A percentile compares a stretch with the other conserved stretches of the same genome.
Conservation (phyloP, 2,113 vertebrate genomes). For the Mystacornis crossleyi region DNA sequence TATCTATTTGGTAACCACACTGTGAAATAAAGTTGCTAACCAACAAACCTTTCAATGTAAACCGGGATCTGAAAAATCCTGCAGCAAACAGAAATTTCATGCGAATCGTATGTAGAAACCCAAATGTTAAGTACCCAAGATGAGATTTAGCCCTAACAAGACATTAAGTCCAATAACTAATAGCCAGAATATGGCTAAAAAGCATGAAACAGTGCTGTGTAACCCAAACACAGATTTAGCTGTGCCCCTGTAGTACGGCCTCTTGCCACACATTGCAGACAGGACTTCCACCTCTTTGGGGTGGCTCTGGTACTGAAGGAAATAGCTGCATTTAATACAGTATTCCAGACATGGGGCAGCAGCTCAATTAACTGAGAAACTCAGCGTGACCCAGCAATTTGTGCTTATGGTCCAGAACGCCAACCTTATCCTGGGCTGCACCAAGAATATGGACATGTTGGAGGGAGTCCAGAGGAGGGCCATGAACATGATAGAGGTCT, state of each 20-base stretch:
- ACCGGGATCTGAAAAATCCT: not conserved
- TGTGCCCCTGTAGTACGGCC: too few relatives aligned
- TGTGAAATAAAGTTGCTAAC: not conserved
- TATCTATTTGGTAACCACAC: not conserved
- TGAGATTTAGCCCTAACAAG: not conserved
- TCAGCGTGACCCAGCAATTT: not conserved
- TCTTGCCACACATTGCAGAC: not conserved
- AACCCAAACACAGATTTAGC: not conserved
- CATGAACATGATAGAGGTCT: not conserved
- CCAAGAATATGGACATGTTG: not conserved
- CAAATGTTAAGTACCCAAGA: not conserved
- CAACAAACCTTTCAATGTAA: not conserved
- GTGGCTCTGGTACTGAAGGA: not conserved
- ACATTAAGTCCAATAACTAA: not conserved
- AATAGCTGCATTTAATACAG: not conserved
- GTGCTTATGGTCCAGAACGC: not conserved
- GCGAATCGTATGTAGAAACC: not conserved
- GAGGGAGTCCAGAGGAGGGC: not conserved
- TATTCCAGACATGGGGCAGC: not conserved
- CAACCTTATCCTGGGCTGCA: not conserved
- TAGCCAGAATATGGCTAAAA: not conserved
- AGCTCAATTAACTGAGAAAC: not conserved
- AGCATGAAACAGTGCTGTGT: not conserved
- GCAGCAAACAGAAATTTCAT: not conserved
- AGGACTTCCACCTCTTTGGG: not conserved